These are phyloP conservation scores for Drosophila colorata DNA, from an alignment of 2,888 invertebrate species.

Conservation along the genomic window DNA sequence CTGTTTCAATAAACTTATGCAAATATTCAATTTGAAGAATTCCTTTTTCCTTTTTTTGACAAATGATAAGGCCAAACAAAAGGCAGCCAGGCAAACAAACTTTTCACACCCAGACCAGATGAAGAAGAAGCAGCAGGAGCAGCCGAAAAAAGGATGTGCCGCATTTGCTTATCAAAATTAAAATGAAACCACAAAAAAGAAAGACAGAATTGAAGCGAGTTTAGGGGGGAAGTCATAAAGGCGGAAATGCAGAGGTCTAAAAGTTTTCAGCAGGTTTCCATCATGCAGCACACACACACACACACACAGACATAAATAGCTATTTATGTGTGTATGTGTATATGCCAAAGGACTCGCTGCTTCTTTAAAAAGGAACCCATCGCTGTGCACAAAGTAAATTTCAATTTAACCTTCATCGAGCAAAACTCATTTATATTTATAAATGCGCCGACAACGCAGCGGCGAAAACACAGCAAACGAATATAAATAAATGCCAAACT, in stretches of 20 bases:
- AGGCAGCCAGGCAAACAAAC: constrained; percentile 71
- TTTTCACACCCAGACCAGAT: constrained; percentile 64
- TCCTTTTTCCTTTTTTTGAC: constrained; percentile 62
- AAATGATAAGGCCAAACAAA: constrained; percentile 79
- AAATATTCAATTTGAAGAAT: constrained; percentile 75
- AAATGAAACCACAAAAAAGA: constrained; percentile 61
- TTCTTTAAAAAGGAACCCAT: constrained; percentile 47
- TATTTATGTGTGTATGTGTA: not conserved
- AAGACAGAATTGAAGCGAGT: not conserved
- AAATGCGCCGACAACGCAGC: constrained; percentile 79
- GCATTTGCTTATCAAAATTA: constrained; percentile 75
- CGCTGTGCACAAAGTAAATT: constrained; percentile 66
- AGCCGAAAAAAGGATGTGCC: constrained; percentile 57
- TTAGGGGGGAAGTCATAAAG: constrained; percentile 33
- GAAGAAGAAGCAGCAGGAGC: constrained; percentile 1
- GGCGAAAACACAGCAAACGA: constrained; percentile 51
- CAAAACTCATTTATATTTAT: constrained; percentile 85
- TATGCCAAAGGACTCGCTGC: constrained; percentile 14
- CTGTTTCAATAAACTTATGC: constrained; percentile 78
- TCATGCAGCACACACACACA: constrained; percentile 41
- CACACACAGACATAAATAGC: not conserved
- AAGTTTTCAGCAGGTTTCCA: constrained; percentile 68
- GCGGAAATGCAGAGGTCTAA: constrained; percentile 57
- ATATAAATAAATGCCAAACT: constrained; percentile 71
- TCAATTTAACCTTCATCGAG: constrained; percentile 84